Conservation (phyloP, 2,797 vertebrate genomes). For the Chiroxiphia lanceolata region DNA sequence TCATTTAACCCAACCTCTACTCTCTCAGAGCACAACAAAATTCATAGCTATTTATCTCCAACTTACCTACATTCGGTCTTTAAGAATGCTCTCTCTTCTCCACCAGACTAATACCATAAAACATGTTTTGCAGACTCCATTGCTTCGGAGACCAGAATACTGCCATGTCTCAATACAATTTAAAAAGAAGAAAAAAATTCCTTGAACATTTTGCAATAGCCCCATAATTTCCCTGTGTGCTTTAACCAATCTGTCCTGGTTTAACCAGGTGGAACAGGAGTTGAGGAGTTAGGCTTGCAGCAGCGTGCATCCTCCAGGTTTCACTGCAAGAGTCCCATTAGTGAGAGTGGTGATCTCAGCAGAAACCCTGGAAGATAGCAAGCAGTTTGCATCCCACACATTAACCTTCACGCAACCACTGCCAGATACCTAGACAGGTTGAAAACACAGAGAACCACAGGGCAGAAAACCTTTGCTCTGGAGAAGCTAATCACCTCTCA, state of each 20-base stretch:
- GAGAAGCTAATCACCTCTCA: background rate
- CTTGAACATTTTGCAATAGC: background rate
- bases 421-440: background rate
- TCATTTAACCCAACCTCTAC: background rate
- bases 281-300: background rate
- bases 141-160: background rate
- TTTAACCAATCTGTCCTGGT: background rate
- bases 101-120: background rate
- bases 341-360: background rate
- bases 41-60: background rate
- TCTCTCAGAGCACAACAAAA: background rate
- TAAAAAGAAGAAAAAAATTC: background rate
- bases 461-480: background rate
- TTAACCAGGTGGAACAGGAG: background rate
- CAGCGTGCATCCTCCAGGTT: background rate
- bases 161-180: background rate
- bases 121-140: background rate
- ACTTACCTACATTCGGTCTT: background rate
- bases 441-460: background rate
- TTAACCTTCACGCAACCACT: background rate
- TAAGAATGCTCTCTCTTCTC: background rate
- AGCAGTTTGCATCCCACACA: background rate
- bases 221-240: background rate
- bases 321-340: background rate
- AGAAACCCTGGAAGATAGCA: background rate